Evolutionary conservation across 2,113 vertebrate species (phyloP), one percentile per base, ranked within the genome.

Genomic region (Prietella phreatophila): DNA sequence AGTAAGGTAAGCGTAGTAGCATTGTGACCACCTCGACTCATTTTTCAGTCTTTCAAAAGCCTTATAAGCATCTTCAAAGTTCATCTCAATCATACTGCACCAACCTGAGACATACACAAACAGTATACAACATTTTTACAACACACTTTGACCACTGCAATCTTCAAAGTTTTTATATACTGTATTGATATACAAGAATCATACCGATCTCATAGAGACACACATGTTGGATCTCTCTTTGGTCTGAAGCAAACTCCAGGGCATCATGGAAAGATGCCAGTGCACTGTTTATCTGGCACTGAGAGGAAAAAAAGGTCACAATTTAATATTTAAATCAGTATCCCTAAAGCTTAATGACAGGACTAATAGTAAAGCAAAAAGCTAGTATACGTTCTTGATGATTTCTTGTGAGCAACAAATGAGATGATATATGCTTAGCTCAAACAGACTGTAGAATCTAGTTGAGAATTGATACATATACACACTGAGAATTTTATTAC

Each of bases 61-160:
- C 88, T 96, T 94, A 91, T 95, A 97, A 0, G 97, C 98, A 8
- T 99, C 98, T 91, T 98, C 96, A 92, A 98, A 99, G 91, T 97
- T 99, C 96, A 99, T 95, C 94, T 99, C 98, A 78, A 99, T 99
- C 98, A 99, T 99, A 95, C 98, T 99, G 91, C 98, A 99, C 98
- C 98, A 99, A 55, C 98, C 98, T 99, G 90, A 33, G 87, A 89
- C 30, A 19, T 89, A 91, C 39, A 75, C 50, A 81, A 4, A 83
- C 58, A 61, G 33, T 42, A 42, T 10, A 56, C 3, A 20, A 85
- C 8, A 53, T 63, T 14, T 56, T 81, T 5, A 87, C 20, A 82
- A 67, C 58, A 39, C 13, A 65, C 19, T 25, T 1, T 15, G 9
- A 20, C 13, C 22, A 2, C 63, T 79, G 80, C 76, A 50, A 19